Percentiles rank a stretch among this genome's conserved stretches.
These are phyloP conservation scores for Takifugu flavidus DNA, from an alignment of 2,113 vertebrate species.

Conservation along the genomic window DNA sequence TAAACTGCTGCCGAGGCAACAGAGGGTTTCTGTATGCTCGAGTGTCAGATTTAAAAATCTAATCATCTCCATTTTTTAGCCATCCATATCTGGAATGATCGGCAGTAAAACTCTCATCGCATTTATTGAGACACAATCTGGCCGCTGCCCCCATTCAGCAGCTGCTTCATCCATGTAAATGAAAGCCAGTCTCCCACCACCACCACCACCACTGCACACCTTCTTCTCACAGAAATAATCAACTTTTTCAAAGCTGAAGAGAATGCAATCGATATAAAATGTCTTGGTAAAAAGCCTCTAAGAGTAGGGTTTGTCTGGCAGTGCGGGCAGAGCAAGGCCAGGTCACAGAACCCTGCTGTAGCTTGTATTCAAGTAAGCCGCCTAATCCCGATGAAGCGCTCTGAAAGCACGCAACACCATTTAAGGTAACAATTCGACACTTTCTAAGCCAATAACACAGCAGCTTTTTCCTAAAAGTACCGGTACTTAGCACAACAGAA, in stretches of 20 bases:
- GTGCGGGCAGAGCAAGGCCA: conserved; percentile 31
- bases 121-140: conserved; percentile 50
- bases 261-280: conserved; percentile 62
- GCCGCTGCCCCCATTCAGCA: conserved; percentile 32
- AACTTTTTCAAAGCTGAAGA: conserved; percentile 50
- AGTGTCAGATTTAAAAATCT: conserved; percentile 23
- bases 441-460: conserved; percentile 39
- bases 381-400: conserved; percentile 56
- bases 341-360: conserved; percentile 54
- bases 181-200: conserved; percentile 17
- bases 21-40: conserved; percentile 17
- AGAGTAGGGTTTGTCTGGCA: conserved; percentile 50
- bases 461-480: background rate
- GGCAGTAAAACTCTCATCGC: conserved; percentile 35
- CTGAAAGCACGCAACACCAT: conserved; percentile 55
- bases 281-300: conserved; percentile 53
- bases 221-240: conserved; percentile 50
- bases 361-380: conserved; percentile 52
- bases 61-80: conserved; percentile 14
- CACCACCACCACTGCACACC: conserved; percentile 40
- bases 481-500: background rate
- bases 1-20: conserved; percentile 11
- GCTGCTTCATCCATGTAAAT: conserved; percentile 24
- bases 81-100: conserved; percentile 31
- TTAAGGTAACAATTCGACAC: conserved; percentile 62